Evolutionary conservation across 2,888 invertebrate species (phyloP).

Genomic region (Agrotis ipsilon): DNA sequence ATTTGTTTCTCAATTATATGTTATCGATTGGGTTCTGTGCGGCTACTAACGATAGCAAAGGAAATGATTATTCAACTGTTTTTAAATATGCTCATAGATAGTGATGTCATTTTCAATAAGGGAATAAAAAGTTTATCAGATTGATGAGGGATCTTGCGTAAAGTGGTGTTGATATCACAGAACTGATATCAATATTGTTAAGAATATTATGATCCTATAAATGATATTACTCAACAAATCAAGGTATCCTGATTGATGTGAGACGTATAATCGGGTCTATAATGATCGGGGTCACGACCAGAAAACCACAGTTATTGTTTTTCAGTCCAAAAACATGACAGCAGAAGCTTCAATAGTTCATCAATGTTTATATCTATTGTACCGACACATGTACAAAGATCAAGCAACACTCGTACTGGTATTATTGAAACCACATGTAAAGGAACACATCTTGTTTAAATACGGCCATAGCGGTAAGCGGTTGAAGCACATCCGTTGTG

Average conservation of each 20-base stretch:
- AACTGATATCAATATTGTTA: neutral
- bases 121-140: neutral
- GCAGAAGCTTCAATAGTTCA: neutral
- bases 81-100: neutral
- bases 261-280: too few species aligned
- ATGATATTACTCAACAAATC: too few species aligned
- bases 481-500: conserved; percentile 51
- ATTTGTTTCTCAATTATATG: conserved; percentile 43
- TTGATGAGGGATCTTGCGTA: neutral
- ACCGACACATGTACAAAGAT: conserved; percentile 6
- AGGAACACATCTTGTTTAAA: conserved; percentile 60
- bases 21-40: neutral
- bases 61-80: neutral
- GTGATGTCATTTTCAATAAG: neutral
- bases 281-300: too few species aligned
- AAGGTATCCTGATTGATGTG: too few species aligned
- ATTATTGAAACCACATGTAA: conserved; percentile 60
- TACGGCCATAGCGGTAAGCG: conserved; percentile 54
- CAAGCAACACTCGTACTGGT: conserved; percentile 30
- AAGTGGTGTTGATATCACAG: neutral
- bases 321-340: neutral
- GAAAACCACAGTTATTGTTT: neutral
- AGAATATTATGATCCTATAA: too few species aligned
- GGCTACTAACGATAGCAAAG: neutral
- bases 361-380: neutral